Conservation (phyloP, 2,888 invertebrate species). For the Ichneumoninae sp. region DNA sequence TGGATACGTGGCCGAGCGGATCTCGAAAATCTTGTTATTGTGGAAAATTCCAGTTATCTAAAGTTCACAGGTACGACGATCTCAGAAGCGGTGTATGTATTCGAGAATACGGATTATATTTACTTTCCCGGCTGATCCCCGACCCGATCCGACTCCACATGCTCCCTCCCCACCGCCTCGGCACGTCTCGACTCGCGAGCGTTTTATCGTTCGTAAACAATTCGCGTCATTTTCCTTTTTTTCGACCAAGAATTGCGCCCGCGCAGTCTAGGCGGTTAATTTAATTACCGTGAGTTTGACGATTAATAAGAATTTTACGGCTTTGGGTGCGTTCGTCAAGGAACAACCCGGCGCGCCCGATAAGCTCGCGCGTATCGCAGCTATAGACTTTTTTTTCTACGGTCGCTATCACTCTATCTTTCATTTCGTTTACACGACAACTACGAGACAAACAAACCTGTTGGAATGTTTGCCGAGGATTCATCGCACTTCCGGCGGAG, state of each 20-base stretch:
- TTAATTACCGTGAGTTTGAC: conserved; percentile 63
- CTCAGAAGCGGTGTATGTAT: conserved; percentile 22
- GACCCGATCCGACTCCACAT: conserved; percentile 24
- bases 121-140: conserved; percentile 54
- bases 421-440: conserved; percentile 25
- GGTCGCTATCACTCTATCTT: background rate
- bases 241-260: conserved; percentile 9
- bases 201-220: conserved; percentile 67
- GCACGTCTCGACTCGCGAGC: conserved; percentile 42
- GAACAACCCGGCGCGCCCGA: conserved; percentile 19
- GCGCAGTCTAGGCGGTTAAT: conserved; percentile 45
- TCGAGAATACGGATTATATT: conserved; percentile 54
- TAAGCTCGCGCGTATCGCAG: conserved; percentile 19
- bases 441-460: conserved; percentile 18
- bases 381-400: conserved; percentile 7
- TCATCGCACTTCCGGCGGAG: conserved; percentile 17
- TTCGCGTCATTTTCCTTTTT: conserved; percentile 41
- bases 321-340: conserved; percentile 20
- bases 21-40: conserved; percentile 3
- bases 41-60: conserved; percentile 33
- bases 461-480: conserved; percentile 29
- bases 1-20: background rate
- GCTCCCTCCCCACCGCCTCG: background rate
- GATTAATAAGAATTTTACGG: conserved; percentile 64
- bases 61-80: conserved; percentile 33